Percentiles rank a stretch among this genome's conserved stretches.
These are phyloP conservation scores for Hylaea fasciaria DNA, from an alignment of 2,888 invertebrate genomes.

Conservation along the genomic window DNA sequence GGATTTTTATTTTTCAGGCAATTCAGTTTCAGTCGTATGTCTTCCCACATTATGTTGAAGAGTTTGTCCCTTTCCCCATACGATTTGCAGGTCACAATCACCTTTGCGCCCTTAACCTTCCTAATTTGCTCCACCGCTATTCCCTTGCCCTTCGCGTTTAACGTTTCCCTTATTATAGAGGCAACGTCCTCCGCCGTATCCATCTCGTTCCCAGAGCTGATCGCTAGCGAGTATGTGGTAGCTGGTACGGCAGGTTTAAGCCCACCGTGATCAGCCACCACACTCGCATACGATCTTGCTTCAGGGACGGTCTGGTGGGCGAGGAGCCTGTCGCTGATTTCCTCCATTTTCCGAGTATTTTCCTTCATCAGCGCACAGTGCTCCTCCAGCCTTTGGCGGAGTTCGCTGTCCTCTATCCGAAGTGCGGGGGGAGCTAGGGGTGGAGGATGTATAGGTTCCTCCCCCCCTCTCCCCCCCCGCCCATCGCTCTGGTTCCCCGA, in stretches of 20 bases:
- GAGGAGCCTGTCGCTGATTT: too few species aligned
- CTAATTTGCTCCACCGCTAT: background rate
- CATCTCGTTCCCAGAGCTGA: background rate
- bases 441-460: background rate
- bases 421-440: too few species aligned
- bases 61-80: too few species aligned
- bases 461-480: too few species aligned
- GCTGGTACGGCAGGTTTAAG: background rate
- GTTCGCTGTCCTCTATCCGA: too few species aligned
- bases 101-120: background rate
- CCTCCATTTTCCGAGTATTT: background rate
- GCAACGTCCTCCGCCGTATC: background rate
- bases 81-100: too few species aligned
- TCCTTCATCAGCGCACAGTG: background rate
- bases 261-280: background rate
- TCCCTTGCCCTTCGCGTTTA: background rate
- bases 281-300: background rate
- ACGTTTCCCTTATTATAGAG: background rate
- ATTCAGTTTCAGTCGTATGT: too few species aligned
- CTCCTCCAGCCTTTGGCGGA: background rate
- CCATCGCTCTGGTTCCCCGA: background rate
- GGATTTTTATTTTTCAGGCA: too few species aligned
- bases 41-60: too few species aligned
- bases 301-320: background rate
- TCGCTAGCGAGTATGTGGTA: background rate